A percentile compares a stretch with the other conserved stretches of the same genome.
These are phyloP conservation scores for Grapholita molesta DNA, from an alignment of 1,140 invertebrate species.

Conservation along the genomic window DNA sequence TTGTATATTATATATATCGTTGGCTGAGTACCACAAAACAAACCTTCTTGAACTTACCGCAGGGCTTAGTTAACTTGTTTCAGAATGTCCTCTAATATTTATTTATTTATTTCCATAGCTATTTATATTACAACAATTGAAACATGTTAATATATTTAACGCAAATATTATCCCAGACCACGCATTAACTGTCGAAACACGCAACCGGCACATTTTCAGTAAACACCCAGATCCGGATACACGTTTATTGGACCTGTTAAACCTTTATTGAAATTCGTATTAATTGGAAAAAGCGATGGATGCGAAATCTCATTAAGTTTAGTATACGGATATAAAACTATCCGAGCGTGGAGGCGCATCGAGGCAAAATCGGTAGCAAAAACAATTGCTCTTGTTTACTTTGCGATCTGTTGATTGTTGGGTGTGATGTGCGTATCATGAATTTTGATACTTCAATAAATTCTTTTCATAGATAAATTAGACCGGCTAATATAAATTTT, in stretches of 20 bases:
- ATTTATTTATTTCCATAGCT: too few species aligned
- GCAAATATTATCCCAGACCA: not conserved
- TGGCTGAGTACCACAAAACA: too few species aligned
- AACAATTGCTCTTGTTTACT: not conserved
- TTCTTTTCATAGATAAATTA: too few species aligned
- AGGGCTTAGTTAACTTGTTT: too few species aligned
- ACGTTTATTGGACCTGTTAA: constrained; percentile 50
- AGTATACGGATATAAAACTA: constrained; percentile 21
- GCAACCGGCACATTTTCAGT: not conserved
- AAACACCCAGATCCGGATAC: constrained; percentile 35
- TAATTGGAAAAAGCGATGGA: constrained; percentile 53
- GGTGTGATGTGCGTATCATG: not conserved
- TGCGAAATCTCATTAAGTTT: constrained; percentile 30
- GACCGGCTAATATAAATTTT: too few species aligned
- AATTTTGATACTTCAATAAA: not conserved
- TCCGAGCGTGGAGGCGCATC: not conserved
- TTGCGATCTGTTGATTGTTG: not conserved
- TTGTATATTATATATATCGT: too few species aligned
- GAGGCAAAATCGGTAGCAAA: not conserved
- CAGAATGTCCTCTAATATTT: too few species aligned
- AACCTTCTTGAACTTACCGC: too few species aligned
- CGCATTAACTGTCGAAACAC: not conserved
- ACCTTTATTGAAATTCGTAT: constrained; percentile 54
- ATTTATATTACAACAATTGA: not conserved
- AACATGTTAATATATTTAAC: not conserved